phyloP scores from a whole-genome alignment of 2,797 vertebrate species.

The Pangasius macronema region DNA sequence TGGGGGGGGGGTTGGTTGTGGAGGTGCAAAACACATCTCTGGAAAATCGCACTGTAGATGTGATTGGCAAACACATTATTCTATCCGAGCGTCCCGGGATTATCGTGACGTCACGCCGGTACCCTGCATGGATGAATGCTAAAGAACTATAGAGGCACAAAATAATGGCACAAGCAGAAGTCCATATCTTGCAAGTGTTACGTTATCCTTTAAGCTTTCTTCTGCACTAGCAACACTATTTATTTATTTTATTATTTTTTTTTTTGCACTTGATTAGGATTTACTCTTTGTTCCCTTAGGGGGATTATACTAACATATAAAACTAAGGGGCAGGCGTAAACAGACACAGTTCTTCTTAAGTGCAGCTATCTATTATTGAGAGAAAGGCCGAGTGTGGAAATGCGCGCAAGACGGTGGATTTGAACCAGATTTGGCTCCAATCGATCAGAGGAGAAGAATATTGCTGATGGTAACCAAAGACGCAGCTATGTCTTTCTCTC shows the following conservation, averaged over 20 bases:
- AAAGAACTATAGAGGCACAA: slow-evolving; percentile 89
- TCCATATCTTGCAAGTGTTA: slow-evolving; percentile 88
- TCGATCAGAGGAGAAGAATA: slow-evolving; percentile 86
- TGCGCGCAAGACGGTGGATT: slow-evolving; percentile 85
- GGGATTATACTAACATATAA: slow-evolving; percentile 84
- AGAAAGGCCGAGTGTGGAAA: slow-evolving; percentile 86
- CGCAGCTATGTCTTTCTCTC: slow-evolving; percentile 96
- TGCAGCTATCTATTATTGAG: slow-evolving; percentile 91
- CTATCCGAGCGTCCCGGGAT: slow-evolving; percentile 84
- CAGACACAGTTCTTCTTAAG: slow-evolving; percentile 77
- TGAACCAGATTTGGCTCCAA: slow-evolving; percentile 87
- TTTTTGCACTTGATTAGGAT: slow-evolving; percentile 75
- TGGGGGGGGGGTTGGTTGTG: neutral
- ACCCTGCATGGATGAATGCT: slow-evolving; percentile 88
- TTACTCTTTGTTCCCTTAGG: slow-evolving; percentile 79
- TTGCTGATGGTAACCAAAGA: slow-evolving; percentile 90
- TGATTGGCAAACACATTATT: slow-evolving; percentile 87
- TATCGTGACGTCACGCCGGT: slow-evolving; percentile 95
- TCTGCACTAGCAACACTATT: slow-evolving; percentile 79
- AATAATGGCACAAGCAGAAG: slow-evolving; percentile 90
- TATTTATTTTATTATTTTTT: slow-evolving; percentile 22
- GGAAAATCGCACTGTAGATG: slow-evolving; percentile 75
- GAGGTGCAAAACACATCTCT: slow-evolving; percentile 72
- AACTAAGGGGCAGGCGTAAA: slow-evolving; percentile 79
- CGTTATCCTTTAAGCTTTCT: slow-evolving; percentile 86